Conservation (phyloP, 1,140 invertebrate species). For the Bombus polaris region DNA sequence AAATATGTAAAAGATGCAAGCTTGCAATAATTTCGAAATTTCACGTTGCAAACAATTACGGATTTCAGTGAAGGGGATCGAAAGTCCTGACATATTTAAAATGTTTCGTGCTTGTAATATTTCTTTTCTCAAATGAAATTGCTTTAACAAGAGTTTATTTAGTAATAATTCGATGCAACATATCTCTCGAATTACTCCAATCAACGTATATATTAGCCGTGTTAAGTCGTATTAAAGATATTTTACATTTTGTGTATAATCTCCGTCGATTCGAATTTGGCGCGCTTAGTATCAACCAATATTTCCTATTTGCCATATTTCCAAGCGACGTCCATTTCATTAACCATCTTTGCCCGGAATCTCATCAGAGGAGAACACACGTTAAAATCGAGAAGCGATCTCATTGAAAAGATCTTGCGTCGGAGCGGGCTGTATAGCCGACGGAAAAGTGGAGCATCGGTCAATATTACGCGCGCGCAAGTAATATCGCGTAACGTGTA, state of each 20-base stretch:
- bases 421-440: not conserved
- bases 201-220: no score
- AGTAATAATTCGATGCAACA: not conserved
- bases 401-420: not conserved
- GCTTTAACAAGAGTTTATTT: not conserved
- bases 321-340: not conserved
- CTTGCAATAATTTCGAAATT: not conserved
- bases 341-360: not conserved
- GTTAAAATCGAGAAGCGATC: not conserved
- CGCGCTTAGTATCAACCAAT: not conserved
- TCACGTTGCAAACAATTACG: not conserved
- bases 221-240: not conserved
- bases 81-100: not conserved
- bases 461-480: conserved; percentile 33
- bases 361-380: no score
- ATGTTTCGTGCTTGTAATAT: no score
- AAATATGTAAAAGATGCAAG: not conserved
- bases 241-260: not conserved
- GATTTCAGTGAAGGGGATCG: not conserved
- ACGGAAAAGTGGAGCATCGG: conserved; percentile 18
- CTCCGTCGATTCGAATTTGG: not conserved
- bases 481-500: conserved; percentile 7
- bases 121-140: not conserved
- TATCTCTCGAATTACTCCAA: not conserved
- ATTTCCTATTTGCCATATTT: no score